phyloP scores from a whole-genome alignment of 2,113 vertebrate species.

The Poeciliopsis turrubarensis region DNA sequence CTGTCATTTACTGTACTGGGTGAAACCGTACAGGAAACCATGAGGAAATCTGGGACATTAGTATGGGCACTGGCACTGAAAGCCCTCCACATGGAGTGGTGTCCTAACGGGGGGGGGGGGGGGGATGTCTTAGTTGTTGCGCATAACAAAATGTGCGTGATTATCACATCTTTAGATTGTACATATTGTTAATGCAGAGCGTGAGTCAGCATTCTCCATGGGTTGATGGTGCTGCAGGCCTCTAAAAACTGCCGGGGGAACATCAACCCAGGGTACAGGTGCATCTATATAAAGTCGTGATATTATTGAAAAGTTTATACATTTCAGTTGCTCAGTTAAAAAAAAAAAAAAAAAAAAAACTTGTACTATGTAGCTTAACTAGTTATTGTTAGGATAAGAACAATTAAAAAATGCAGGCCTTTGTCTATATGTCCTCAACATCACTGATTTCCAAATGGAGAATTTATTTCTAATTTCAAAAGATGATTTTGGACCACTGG shows the following conservation, averaged over 20 bases:
- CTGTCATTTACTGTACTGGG: slow-evolving; percentile 45
- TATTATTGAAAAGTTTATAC: background rate
- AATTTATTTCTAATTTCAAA: too few relatives aligned
- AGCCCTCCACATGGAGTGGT: background rate
- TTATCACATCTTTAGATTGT: slow-evolving; percentile 51
- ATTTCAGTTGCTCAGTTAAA: background rate
- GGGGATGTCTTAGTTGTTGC: slow-evolving; percentile 19
- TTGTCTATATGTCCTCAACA: too few relatives aligned
- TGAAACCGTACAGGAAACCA: slow-evolving; percentile 6
- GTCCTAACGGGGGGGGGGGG: slow-evolving; percentile 11
- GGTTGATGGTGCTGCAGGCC: slow-evolving; percentile 19
- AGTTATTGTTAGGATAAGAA: too few relatives aligned
- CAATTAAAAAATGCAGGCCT: too few relatives aligned
- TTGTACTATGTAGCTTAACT: too few relatives aligned
- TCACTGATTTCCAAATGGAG: too few relatives aligned
- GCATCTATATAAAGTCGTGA: background rate
- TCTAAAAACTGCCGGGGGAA: background rate
- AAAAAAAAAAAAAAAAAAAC: too few relatives aligned
- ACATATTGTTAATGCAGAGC: slow-evolving; percentile 29
- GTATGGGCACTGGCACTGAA: slow-evolving; percentile 15
- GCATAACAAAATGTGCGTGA: slow-evolving; percentile 39
- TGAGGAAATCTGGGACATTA: slow-evolving; percentile 48
- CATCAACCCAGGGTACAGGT: background rate
- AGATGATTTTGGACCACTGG: too few relatives aligned
- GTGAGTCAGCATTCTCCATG: slow-evolving; percentile 72